phyloP scores from a whole-genome alignment of 1,140 invertebrate genomes.

The Brachionus asplanchnoidis region DNA sequence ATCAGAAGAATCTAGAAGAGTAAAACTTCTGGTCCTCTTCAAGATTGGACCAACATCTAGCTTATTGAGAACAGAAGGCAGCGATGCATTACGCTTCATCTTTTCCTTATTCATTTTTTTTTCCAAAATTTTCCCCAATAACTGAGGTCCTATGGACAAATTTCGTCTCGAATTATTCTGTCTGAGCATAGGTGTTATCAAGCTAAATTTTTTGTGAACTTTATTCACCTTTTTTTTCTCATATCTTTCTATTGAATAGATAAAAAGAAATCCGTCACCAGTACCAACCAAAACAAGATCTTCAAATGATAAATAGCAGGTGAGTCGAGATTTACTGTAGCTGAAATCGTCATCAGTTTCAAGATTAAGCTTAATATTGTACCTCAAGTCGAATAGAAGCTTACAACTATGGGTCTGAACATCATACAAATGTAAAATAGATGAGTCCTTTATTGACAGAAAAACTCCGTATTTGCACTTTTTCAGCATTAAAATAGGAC shows the following conservation, averaged over 20 bases:
- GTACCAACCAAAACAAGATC: conserved; percentile 60
- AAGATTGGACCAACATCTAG: neutral
- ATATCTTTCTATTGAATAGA: conserved; percentile 51
- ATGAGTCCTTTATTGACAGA: conserved; percentile 59
- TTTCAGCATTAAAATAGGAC: conserved; percentile 53
- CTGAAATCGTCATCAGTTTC: conserved; percentile 53
- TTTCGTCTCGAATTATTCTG: neutral
- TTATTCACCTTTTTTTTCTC: conserved; percentile 44
- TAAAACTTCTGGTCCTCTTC: neutral
- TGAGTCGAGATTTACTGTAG: conserved; percentile 55
- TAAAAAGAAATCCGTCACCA: conserved; percentile 59
- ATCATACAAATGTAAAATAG: conserved; percentile 60
- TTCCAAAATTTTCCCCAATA: neutral
- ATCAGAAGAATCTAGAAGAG: neutral
- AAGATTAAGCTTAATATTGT: conserved; percentile 17
- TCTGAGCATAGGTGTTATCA: neutral
- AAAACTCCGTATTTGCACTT: conserved; percentile 57
- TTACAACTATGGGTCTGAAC: conserved; percentile 55
- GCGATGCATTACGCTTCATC: neutral
- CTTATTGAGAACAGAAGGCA: neutral
- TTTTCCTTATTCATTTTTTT: neutral
- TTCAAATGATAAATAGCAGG: conserved; percentile 55
- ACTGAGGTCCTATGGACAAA: neutral
- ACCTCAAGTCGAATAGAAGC: conserved; percentile 57
- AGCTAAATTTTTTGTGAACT: conserved; percentile 41